phyloP scores from a whole-genome alignment of 2,888 invertebrate species.

The Eurytoma californica region DNA sequence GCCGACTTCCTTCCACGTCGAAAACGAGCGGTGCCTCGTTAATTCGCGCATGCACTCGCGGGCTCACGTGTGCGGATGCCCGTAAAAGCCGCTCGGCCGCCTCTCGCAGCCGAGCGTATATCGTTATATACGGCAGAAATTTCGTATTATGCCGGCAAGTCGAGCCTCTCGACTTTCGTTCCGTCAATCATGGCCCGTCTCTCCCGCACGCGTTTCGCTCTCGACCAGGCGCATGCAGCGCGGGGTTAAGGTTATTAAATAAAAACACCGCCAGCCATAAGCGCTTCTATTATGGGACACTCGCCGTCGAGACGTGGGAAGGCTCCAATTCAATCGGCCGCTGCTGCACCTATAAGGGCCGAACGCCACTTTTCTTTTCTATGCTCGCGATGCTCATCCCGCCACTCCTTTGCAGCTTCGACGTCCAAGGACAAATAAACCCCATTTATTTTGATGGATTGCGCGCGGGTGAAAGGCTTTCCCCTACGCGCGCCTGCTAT shows the following conservation, averaged over 20 bases:
- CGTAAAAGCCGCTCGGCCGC: not conserved
- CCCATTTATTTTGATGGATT: constrained; percentile 24
- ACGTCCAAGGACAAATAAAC: constrained; percentile 22
- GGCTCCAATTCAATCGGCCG: not conserved
- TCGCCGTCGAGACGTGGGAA: not conserved
- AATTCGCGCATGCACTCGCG: constrained; percentile 1
- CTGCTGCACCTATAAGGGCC: not conserved
- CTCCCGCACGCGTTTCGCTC: not conserved
- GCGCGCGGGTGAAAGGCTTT: constrained; percentile 24
- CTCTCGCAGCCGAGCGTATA: not conserved
- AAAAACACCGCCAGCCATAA: not conserved
- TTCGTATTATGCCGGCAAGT: not conserved
- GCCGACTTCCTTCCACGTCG: constrained; percentile 16
- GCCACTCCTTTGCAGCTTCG: not conserved
- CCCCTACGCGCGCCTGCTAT: not conserved
- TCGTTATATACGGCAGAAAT: not conserved
- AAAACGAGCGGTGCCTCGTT: constrained; percentile 2
- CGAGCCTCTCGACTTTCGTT: constrained; percentile 15
- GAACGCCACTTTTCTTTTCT: not conserved
- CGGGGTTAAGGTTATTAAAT: not conserved
- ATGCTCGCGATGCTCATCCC: not conserved
- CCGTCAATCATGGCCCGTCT: constrained; percentile 21
- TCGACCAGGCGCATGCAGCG: not conserved
- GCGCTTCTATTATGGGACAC: not conserved
- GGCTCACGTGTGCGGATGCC: not conserved